phyloP scores from a whole-genome alignment of 2,888 invertebrate genomes.

The Electrophaes corylata region DNA sequence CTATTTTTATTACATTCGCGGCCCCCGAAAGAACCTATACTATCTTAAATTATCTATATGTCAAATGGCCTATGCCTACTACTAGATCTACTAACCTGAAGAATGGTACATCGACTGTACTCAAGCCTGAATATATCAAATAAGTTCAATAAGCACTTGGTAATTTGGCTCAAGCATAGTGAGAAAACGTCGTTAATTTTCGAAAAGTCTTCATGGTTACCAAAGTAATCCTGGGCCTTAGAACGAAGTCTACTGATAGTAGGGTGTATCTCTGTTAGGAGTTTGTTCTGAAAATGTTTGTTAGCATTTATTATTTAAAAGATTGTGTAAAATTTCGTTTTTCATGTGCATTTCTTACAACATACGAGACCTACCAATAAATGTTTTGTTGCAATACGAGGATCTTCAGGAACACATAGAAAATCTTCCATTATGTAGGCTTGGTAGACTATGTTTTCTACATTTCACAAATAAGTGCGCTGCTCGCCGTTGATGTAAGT shows the following conservation, averaged over 20 bases:
- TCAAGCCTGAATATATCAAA: constrained; percentile 72
- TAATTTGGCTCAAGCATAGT: constrained; percentile 72
- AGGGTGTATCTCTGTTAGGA: constrained; percentile 61
- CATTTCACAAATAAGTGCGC: too few relatives aligned
- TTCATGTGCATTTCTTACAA: constrained; percentile 4
- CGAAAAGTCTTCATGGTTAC: constrained; percentile 40
- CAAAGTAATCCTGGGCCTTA: constrained; percentile 46
- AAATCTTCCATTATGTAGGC: constrained; percentile 14
- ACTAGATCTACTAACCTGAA: constrained; percentile 53
- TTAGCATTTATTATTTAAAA: neutral
- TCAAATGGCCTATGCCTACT: too few relatives aligned
- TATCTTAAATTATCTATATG: too few relatives aligned
- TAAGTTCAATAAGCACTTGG: constrained; percentile 65
- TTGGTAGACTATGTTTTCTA: too few relatives aligned
- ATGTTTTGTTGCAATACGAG: constrained; percentile 55
- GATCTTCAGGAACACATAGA: constrained; percentile 46
- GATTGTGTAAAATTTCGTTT: neutral
- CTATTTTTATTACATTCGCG: too few relatives aligned
- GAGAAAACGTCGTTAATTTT: constrained; percentile 62
- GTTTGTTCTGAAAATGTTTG: constrained; percentile 55
- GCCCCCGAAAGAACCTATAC: too few relatives aligned
- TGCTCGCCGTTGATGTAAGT: too few relatives aligned
- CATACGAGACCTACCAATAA: too few relatives aligned
- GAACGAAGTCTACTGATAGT: constrained; percentile 53
- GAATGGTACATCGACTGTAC: constrained; percentile 46